Percentiles rank a stretch among this genome's conserved stretches.
These are phyloP conservation scores for Suncus etruscus DNA, from an alignment of 2,113 vertebrate species.

Conservation along the genomic window DNA sequence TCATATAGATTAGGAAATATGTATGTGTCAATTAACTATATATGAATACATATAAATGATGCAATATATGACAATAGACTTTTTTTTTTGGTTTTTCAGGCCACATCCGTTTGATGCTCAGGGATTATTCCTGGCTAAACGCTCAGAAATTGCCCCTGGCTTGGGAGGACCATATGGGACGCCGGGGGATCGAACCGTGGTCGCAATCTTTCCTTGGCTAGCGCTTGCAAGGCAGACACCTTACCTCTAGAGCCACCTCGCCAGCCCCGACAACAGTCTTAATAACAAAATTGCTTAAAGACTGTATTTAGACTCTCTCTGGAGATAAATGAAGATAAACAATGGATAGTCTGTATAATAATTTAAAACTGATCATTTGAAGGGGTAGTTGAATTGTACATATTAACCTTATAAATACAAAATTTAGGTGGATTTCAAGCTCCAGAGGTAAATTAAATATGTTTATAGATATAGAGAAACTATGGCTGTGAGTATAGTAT, in stretches of 20 bases:
- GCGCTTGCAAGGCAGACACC: too few relatives aligned
- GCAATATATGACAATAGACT: conserved; percentile 1
- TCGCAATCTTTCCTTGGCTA: too few relatives aligned
- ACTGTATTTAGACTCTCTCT: conserved; percentile 21
- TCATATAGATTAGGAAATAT: not conserved
- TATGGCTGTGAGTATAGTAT: conserved; percentile 44
- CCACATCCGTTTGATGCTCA: too few relatives aligned
- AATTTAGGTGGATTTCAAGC: not conserved
- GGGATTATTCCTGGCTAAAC: too few relatives aligned
- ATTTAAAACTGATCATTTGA: conserved; percentile 50
- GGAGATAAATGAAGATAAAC: conserved; percentile 2
- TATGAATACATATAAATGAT: not conserved
- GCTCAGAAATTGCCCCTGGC: too few relatives aligned
- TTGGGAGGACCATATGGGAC: too few relatives aligned
- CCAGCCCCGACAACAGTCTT: too few relatives aligned
- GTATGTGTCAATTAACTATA: not conserved
- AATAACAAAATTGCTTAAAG: not conserved
- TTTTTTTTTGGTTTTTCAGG: too few relatives aligned
- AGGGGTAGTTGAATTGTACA: conserved; percentile 4
- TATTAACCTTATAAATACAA: conserved; percentile 57
- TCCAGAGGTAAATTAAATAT: conserved; percentile 46
- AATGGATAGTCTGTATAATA: not conserved
- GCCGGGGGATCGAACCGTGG: too few relatives aligned
- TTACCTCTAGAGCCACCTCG: too few relatives aligned
- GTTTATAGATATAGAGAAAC: conserved; percentile 55